Evolutionary conservation across 2,888 invertebrate species (phyloP), one percentile per base, ranked within the genome.

Genomic region (Dioctria rufipes): DNA sequence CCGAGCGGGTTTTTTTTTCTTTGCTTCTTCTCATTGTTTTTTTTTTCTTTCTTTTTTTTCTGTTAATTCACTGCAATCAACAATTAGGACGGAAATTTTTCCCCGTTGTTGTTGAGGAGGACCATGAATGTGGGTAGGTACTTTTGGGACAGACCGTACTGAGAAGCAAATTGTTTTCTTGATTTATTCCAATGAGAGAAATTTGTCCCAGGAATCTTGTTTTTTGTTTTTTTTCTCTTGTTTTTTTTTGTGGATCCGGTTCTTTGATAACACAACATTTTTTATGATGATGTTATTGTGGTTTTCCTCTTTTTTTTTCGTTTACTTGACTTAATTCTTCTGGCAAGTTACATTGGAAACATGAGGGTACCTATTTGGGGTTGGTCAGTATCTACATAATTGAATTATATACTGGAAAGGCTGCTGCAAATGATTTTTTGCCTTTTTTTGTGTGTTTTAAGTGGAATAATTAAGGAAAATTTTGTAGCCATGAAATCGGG

Each of bases 1-100:
- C 61, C 61, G 25, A 25, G 25, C 25, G 0, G 25, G 0, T 2
- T 51, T 51, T 51, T 51, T 51, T 51, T 51, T 51, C 11, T 51
- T 51, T 25, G 25, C 25, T 25, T 25, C 25, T 25, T 25, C 11
- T 51, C 51, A 51, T 51, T 51, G 6, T 51, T 51, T 51, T 11
- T 51, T 9, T 11, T 51, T 13, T n/a, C 46, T 67, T 8, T 8
- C 25, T 11, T 71, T 11, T 73, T 58, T 60, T 71, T 73, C 42
- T 73, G 73, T 73, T 73, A 73, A 73, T 73, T 73, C 25, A 73
- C 6, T 58, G 73, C 73, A 73, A 73, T 73, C 73, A 73, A 73
- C 73, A 73, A 73, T 73, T 73, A 73, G 73, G 73, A 58, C 54
- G 11, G 73, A 60, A 13, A 58, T 11, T 54, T 51, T n/a, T 42